Percentiles rank a stretch among this genome's conserved stretches.
Evolutionary conservation across 2,113 vertebrate species (phyloP).

Genomic region (Mohoua ochrocephala): DNA sequence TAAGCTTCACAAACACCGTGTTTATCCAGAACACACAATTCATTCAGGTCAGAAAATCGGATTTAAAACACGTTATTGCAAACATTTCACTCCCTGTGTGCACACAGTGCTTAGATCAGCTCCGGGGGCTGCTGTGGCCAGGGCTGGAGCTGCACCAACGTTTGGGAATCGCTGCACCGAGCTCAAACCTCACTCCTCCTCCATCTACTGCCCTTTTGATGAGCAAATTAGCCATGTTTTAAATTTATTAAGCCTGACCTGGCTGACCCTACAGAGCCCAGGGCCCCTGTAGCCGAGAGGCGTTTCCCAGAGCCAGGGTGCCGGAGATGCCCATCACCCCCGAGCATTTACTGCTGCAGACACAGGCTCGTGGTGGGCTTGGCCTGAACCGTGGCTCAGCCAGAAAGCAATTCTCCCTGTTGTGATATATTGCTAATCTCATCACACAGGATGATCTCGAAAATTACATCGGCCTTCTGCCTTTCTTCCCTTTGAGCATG

Average conservation of each 20-base stretch:
- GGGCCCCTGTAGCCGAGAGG: not conserved
- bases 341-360: not conserved
- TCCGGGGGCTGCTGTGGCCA: not conserved
- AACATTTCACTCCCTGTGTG: not conserved
- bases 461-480: not conserved
- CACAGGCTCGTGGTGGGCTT: not conserved
- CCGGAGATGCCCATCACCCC: accelerated
- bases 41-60: not conserved
- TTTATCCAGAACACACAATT: not conserved
- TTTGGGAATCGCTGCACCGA: accelerated
- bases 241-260: not conserved
- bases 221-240: not conserved
- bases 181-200: not conserved
- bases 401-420: not conserved
- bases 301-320: not conserved
- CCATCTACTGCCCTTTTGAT: accelerated
- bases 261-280: not conserved
- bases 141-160: not conserved
- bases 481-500: not conserved
- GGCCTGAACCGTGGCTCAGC: not conserved
- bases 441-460: not conserved
- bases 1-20: not conserved
- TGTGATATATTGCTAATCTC: conserved; percentile 5
- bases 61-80: not conserved
- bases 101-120: accelerated